Evolutionary conservation across 2,888 invertebrate species (phyloP), one percentile per base, ranked within the genome.

Genomic region (Drosophila merina): DNA sequence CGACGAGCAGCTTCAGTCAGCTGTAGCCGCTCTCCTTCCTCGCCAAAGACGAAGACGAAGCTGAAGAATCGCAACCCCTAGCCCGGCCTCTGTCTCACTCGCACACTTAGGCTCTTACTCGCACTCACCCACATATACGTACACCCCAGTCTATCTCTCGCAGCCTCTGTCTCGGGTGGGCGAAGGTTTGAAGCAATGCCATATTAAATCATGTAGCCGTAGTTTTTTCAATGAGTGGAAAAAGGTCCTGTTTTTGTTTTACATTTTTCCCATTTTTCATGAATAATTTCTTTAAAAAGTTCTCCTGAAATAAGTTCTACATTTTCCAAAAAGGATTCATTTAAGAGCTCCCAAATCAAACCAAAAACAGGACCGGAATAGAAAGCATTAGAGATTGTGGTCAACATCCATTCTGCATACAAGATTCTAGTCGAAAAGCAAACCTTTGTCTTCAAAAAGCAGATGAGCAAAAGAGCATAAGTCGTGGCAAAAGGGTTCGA

Each of bases 1-100:
- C 92, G 69, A 92, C 92, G 72, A 92, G 91, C 84, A 92, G 91
- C 82, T 92, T 92, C 79, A 92, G 91, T 84, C 92, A 92, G 85
- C 90, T 92, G 87, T 92, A 92, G 90, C 76, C 70, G 74, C 57
- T 56, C 10, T 12, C 28, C 12, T 56, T 50, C 63, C 50, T 42
- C 49, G 47, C 36, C 36, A 36, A 36, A 36, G 36, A 36, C n/a
- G 36, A 40, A 26, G 10, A 25, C 9, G 30, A 20, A 20, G 20
- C 20, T 20, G 31, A n/a, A 33, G 20, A 31, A 36, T 44, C 28
- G 51, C 45, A 31, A 14, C 57, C 55, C 30, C 45, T 40, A 42
- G 48, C 77, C 56, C 58, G 25, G 33, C 51, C 76, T 31, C 57
- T 55, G 55, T 33, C 60, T 72, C 56, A 47, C 55, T 50, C 58